A percentile compares a stretch with the other conserved stretches of the same genome.
Evolutionary conservation across 2,888 invertebrate species (phyloP).

Genomic region (Philereme transversata): DNA sequence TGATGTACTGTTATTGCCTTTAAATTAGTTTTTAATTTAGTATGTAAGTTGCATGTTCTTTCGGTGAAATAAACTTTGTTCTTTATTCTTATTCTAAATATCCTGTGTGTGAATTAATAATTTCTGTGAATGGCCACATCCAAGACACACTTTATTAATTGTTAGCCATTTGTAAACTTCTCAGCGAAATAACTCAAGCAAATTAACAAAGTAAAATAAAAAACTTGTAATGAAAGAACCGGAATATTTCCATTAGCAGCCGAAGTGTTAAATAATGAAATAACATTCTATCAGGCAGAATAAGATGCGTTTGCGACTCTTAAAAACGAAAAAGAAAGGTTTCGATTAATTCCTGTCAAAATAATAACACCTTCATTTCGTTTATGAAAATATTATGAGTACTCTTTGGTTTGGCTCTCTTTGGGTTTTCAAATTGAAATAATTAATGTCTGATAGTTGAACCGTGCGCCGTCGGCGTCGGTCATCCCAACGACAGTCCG

Average conservation of each 20-base stretch:
- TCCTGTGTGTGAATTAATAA: too few relatives aligned
- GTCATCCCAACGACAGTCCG: too few relatives aligned
- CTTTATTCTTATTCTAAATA: too few relatives aligned
- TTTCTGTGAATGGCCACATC: too few relatives aligned
- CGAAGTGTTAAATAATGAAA: conserved; percentile 55
- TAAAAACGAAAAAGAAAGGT: conserved; percentile 48
- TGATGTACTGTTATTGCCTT: too few relatives aligned
- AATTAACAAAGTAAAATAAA: conserved; percentile 27
- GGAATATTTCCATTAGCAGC: conserved; percentile 49
- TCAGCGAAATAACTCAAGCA: conserved; percentile 18
- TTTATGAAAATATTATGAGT: conserved; percentile 20
- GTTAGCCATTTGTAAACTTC: conserved; percentile 7
- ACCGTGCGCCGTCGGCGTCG: too few relatives aligned
- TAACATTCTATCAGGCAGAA: conserved; percentile 48
- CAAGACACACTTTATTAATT: conserved; percentile 11
- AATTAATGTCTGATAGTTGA: too few relatives aligned
- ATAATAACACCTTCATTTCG: conserved; percentile 48
- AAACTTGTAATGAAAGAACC: conserved; percentile 26
- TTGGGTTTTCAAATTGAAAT: too few relatives aligned
- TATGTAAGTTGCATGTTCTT: too few relatives aligned
- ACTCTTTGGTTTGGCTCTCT: too few relatives aligned
- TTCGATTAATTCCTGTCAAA: conserved; percentile 24
- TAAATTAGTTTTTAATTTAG: too few relatives aligned
- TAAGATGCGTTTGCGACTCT: conserved; percentile 45
- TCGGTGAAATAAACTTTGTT: too few relatives aligned